A percentile compares a stretch with the other conserved stretches of the same genome.
Conservation (phyloP, 2,888 invertebrate species). For the Monochamus alternatus region DNA sequence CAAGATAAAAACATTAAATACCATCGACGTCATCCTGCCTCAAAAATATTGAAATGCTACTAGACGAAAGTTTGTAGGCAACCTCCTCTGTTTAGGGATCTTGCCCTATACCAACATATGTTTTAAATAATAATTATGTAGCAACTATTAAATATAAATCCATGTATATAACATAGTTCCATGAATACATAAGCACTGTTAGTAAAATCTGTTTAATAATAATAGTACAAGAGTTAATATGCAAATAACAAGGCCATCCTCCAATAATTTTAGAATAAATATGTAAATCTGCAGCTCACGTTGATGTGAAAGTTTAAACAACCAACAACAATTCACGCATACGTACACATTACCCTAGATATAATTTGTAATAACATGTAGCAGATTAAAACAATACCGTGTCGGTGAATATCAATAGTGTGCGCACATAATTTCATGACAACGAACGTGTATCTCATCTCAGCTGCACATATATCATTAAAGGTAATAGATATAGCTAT, state of each 20-base stretch:
- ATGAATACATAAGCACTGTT: neutral
- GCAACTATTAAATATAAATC: neutral
- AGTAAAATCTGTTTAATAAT: neutral
- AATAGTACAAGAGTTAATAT: neutral
- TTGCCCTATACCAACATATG: too few relatives aligned
- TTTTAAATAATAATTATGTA: too few relatives aligned
- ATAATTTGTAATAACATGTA: neutral
- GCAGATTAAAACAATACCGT: neutral
- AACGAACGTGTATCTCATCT: neutral
- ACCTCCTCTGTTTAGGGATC: too few relatives aligned
- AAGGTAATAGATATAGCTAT: neutral
- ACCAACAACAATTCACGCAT: neutral
- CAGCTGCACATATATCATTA: neutral
- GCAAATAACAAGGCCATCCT: neutral
- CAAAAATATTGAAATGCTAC: too few relatives aligned
- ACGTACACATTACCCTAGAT: too few relatives aligned
- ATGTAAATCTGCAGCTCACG: neutral
- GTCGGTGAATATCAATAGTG: neutral
- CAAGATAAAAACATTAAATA: too few relatives aligned
- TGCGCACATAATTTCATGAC: neutral
- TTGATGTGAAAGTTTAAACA: neutral
- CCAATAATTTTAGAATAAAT: neutral
- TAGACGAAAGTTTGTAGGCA: too few relatives aligned
- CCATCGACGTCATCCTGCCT: too few relatives aligned
- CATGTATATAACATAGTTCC: neutral